Evolutionary conservation across 1,140 invertebrate species (phyloP).

Genomic region (Colletes gigas): DNA sequence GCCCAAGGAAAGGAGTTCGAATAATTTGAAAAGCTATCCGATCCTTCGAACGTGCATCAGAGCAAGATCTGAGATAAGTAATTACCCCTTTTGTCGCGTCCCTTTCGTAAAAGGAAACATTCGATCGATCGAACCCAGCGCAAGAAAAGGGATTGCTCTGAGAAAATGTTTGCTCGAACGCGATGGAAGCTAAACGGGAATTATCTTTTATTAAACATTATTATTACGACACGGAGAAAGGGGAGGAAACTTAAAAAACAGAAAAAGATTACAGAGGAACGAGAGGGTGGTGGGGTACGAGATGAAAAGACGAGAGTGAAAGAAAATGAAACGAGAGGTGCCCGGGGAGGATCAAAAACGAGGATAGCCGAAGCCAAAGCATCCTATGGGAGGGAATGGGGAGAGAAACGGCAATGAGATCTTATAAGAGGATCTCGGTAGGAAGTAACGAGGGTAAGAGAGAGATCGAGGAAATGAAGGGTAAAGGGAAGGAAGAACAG

Average conservation of each 20-base stretch:
- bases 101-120: neutral
- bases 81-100: conserved; percentile 7
- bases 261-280: neutral
- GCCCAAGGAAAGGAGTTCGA: neutral
- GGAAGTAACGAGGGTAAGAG: neutral
- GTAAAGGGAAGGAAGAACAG: neutral
- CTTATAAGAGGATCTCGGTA: conserved; percentile 5
- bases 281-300: too few relatives aligned
- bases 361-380: conserved; percentile 6
- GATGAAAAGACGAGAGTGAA: neutral
- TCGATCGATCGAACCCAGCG: too few relatives aligned
- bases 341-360: neutral
- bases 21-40: conserved; percentile 24
- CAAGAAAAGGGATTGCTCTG: too few relatives aligned
- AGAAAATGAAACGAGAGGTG: neutral
- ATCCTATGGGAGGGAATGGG: neutral
- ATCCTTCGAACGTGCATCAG: neutral
- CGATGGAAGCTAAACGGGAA: too few relatives aligned
- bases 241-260: neutral
- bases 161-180: too few relatives aligned
- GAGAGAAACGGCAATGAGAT: conserved; percentile 11
- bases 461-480: neutral
- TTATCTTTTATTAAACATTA: too few relatives aligned
- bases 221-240: too few relatives aligned
- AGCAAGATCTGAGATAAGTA: neutral